Evolutionary conservation across 2,113 vertebrate species (phyloP).

Genomic region (Pyrgilauda ruficollis): DNA sequence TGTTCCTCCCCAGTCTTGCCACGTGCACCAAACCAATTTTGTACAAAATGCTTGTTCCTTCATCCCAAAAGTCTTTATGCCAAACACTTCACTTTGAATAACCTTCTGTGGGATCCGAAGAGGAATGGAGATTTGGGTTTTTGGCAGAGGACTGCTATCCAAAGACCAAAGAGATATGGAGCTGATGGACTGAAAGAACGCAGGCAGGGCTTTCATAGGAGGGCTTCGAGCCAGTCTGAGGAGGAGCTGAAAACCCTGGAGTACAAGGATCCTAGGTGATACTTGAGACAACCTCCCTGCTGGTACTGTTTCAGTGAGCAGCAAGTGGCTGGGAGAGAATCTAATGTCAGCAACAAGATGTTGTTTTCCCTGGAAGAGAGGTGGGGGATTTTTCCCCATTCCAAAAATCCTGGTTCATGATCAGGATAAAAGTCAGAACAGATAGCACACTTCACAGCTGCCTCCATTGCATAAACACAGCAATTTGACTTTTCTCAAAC

Average conservation of each 20-base stretch:
- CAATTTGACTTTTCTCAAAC: not conserved
- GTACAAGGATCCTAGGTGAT: not conserved
- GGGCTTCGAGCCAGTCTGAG: not conserved
- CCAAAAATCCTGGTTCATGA: not conserved
- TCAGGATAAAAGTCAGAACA: not conserved
- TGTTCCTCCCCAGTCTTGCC: not conserved
- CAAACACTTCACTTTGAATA: not conserved
- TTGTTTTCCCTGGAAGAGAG: not conserved
- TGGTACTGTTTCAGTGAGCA: not conserved
- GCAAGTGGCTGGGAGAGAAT: not conserved
- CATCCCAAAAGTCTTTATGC: not conserved
- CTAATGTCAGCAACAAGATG: not conserved
- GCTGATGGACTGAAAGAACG: not conserved
- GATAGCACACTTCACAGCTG: not conserved
- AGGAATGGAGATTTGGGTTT: not conserved
- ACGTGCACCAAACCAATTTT: not conserved
- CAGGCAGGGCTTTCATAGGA: not conserved
- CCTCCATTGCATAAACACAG: not conserved
- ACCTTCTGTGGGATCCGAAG: not conserved
- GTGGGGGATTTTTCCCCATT: not conserved
- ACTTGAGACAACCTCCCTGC: not conserved
- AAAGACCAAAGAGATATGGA: not conserved
- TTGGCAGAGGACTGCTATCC: not conserved
- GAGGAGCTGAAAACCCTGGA: not conserved
- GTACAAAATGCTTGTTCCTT: not conserved